Evolutionary conservation across 2,888 invertebrate genomes (phyloP).

Genomic region (Habroteleia sp.): DNA sequence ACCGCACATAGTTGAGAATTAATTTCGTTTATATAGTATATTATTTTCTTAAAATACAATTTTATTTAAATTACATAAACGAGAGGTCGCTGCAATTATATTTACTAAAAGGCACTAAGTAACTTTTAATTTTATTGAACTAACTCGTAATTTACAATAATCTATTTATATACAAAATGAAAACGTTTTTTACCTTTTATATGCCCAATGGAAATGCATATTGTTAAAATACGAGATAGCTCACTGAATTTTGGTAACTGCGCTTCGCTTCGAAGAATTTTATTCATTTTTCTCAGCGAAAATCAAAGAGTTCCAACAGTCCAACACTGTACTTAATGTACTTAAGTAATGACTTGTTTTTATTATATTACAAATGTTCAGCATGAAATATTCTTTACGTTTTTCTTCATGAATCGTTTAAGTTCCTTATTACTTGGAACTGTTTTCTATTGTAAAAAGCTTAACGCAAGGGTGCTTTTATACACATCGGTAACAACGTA

Average conservation of each 20-base stretch:
- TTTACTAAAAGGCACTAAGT: constrained; percentile 28
- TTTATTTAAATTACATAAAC: too few relatives aligned
- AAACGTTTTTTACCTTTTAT: constrained; percentile 17
- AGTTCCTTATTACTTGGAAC: constrained; percentile 31
- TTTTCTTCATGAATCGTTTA: constrained; percentile 1
- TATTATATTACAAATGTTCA: constrained; percentile 20
- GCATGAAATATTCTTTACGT: constrained; percentile 38
- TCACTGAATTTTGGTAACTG: constrained; percentile 19
- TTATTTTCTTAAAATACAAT: too few relatives aligned
- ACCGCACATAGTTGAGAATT: too few relatives aligned
- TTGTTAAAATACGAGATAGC: constrained; percentile 15
- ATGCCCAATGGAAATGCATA: neutral
- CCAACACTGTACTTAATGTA: constrained; percentile 42
- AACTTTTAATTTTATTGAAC: constrained; percentile 19
- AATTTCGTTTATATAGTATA: too few relatives aligned
- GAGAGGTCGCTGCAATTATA: constrained; percentile 23
- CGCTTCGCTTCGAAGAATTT: constrained; percentile 54
- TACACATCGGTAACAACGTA: constrained; percentile 47
- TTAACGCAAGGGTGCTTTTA: constrained; percentile 53
- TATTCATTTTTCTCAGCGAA: constrained; percentile 35
- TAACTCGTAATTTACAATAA: constrained; percentile 21
- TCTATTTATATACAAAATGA: neutral
- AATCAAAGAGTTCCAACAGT: constrained; percentile 12
- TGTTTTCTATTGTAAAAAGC: constrained; percentile 35
- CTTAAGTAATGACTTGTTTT: constrained; percentile 26